phyloP scores from a whole-genome alignment of 2,113 vertebrate species.

The Myrmecophaga tridactyla region DNA sequence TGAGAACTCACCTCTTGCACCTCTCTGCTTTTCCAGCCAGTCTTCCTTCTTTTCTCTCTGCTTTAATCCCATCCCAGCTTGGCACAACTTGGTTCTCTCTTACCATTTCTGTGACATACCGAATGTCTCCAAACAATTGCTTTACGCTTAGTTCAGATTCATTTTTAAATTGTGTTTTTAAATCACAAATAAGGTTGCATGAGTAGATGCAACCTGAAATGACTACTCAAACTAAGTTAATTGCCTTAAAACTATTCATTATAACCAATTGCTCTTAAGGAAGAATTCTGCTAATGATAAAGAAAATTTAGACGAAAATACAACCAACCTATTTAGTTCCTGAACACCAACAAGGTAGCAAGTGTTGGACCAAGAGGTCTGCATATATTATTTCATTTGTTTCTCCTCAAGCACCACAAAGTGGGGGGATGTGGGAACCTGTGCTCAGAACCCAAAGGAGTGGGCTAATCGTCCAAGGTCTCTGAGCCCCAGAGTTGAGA shows the following conservation, averaged over 20 bases:
- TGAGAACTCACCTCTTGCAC: not conserved
- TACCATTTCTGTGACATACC: accelerated
- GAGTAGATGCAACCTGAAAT: not conserved
- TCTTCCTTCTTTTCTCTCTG: too few species aligned
- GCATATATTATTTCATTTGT: accelerated
- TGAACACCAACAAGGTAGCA: accelerated
- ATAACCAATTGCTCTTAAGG: not conserved
- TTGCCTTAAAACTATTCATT: not conserved
- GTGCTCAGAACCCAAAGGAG: accelerated
- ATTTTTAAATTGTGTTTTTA: not conserved
- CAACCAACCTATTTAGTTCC: accelerated
- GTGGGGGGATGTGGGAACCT: not conserved
- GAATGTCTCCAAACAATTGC: accelerated
- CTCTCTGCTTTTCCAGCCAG: not conserved
- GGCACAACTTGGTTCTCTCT: not conserved
- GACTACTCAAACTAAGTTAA: not conserved
- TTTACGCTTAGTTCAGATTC: not conserved
- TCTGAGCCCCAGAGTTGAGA: not conserved
- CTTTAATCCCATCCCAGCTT: accelerated
- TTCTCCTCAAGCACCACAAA: accelerated
- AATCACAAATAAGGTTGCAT: not conserved
- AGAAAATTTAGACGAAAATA: not conserved
- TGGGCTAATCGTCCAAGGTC: accelerated
- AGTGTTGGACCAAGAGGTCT: accelerated
- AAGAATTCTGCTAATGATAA: not conserved